Percentiles rank a stretch among this genome's conserved stretches.
These are phyloP conservation scores for Rhynchophorus ferrugineus DNA, from an alignment of 1,140 invertebrate species.

Conservation along the genomic window DNA sequence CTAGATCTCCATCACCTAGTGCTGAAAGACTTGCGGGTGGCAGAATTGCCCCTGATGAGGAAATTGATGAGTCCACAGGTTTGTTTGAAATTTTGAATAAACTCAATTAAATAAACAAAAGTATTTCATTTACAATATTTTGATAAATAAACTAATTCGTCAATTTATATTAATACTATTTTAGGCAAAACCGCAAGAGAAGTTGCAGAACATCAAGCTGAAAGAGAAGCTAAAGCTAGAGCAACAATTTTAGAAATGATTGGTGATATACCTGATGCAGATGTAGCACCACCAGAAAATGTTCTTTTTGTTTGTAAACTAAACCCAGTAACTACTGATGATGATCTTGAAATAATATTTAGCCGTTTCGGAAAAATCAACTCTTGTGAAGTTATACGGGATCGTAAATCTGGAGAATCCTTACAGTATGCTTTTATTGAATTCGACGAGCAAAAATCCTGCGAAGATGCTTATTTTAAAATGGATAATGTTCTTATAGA, in stretches of 20 bases:
- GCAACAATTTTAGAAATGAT: constrained; percentile 98
- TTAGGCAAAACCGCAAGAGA: constrained; percentile 63
- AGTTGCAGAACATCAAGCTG: constrained; percentile 79
- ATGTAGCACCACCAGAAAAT: constrained; percentile 97
- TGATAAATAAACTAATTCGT: neutral
- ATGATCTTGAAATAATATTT: constrained; percentile 97
- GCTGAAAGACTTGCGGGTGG: constrained; percentile 72
- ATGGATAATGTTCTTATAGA: constrained; percentile 99
- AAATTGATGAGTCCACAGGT: constrained; percentile 85
- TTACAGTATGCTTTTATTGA: constrained; percentile 99
- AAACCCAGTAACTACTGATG: constrained; percentile 98
- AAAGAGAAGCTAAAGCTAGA: constrained; percentile 90
- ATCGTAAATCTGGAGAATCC: constrained; percentile 88
- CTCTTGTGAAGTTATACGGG: constrained; percentile 95
- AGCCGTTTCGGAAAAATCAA: constrained; percentile 92
- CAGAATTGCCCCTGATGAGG: constrained; percentile 89
- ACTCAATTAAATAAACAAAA: neutral
- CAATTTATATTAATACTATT: neutral
- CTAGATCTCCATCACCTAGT: constrained; percentile 80
- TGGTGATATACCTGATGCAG: constrained; percentile 94
- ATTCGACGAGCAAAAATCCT: constrained; percentile 89
- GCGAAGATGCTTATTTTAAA: constrained; percentile 98
- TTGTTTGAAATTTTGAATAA: constrained; percentile 1
- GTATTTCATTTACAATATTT: too few species aligned
- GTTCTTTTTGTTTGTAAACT: constrained; percentile 99